These are phyloP conservation scores for Hydrolagus affinis DNA, from an alignment of 2,113 vertebrate genomes.

Conservation along the genomic window DNA sequence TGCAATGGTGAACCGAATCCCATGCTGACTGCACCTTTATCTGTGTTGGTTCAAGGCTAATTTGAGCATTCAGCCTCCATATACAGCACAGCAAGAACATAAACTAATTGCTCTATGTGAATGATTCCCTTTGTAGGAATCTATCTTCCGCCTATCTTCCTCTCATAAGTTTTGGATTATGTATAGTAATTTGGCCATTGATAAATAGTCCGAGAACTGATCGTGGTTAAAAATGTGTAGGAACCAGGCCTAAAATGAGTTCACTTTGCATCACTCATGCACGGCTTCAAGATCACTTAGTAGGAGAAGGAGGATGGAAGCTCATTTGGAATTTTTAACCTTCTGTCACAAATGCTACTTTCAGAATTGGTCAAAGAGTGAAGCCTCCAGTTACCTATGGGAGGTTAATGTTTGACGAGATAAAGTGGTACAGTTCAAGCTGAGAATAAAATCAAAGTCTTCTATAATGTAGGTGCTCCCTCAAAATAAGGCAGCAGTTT, in stretches of 20 bases:
- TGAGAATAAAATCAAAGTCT: neutral
- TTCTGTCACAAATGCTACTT: neutral
- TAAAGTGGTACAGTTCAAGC: neutral
- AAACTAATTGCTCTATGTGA: no score
- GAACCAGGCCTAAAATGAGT: neutral
- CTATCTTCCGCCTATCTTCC: no score
- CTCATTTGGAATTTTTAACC: slow-evolving; percentile 9
- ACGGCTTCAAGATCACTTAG: neutral
- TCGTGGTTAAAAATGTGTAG: neutral
- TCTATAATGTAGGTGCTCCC: neutral
- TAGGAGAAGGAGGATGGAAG: neutral
- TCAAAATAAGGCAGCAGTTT: slow-evolving; percentile 57
- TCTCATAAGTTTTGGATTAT: no score
- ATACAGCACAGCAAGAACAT: no score
- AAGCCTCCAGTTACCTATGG: neutral
- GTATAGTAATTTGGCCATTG: no score
- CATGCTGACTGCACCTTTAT: no score
- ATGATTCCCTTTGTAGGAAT: no score
- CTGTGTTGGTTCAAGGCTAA: no score
- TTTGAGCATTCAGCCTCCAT: no score
- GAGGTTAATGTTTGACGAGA: neutral
- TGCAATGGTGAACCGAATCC: no score
- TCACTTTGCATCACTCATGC: neutral
- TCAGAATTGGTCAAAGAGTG: neutral
- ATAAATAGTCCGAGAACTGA: neutral